Conservation (phyloP, 92 coral and sea anemone species). For the Epizoanthus ramosus region DNA sequence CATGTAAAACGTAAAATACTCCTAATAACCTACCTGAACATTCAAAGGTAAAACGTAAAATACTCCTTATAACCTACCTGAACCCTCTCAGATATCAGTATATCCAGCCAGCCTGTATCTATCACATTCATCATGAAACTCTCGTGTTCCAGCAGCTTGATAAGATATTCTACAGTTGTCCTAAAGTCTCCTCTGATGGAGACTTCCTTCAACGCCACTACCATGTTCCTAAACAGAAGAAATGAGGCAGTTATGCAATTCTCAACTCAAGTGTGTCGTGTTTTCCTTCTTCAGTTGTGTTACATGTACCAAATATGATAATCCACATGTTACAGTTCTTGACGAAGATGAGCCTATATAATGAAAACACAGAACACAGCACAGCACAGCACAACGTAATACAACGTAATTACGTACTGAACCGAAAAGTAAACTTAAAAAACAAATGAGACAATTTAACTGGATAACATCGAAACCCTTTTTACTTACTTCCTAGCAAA, state of each 20-base stretch:
- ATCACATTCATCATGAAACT: conserved; percentile 76
- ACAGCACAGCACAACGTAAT: no score
- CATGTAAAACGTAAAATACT: no score
- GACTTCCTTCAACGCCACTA: conserved; percentile 93
- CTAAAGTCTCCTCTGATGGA: conserved; percentile 99
- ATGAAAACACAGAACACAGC: no score
- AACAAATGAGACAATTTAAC: not conserved
- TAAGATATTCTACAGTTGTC: conserved; percentile 94
- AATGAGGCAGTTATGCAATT: not conserved
- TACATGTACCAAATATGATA: no score
- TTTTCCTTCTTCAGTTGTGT: no score
- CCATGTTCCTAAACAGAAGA: conserved; percentile 70
- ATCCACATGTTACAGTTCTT: not conserved
- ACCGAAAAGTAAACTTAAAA: no score
- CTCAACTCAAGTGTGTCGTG: not conserved
- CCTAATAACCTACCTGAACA: no score
- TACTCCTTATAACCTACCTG: conserved; percentile 52
- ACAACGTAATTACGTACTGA: not conserved
- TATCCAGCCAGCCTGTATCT: conserved; percentile 97
- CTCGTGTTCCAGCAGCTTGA: conserved; percentile 91
- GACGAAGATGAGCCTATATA: no score
- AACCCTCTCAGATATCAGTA: conserved; percentile 86
- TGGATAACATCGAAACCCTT: not conserved
- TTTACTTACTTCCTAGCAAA: conserved; percentile 84
- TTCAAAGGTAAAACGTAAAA: no score